Conservation (phyloP, 1,140 invertebrate species). For the Notospermus geniculatus region DNA sequence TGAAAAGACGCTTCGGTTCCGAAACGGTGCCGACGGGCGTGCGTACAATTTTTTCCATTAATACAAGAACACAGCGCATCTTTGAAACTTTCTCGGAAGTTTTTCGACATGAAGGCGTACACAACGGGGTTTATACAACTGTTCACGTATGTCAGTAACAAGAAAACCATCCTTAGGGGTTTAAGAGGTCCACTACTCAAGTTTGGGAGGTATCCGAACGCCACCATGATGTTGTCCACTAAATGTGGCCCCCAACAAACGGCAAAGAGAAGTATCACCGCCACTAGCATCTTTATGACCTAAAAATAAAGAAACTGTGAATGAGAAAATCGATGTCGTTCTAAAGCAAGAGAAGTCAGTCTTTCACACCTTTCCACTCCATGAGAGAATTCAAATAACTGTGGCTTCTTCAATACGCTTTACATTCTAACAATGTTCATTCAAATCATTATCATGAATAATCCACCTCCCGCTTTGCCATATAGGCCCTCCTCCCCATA, state of each 20-base stretch:
- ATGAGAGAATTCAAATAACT: too few relatives aligned
- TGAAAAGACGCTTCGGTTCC: conserved; percentile 1
- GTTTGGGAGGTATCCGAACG: conserved; percentile 61
- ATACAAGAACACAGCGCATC: conserved; percentile 52
- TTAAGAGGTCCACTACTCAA: conserved; percentile 62
- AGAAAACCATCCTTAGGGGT: conserved; percentile 65
- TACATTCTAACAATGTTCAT: too few relatives aligned
- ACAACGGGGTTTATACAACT: conserved; percentile 76
- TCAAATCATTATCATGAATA: too few relatives aligned
- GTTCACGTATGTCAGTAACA: conserved; percentile 61
- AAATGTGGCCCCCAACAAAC: conserved; percentile 60
- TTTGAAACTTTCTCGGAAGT: conserved; percentile 69
- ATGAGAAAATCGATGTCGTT: too few relatives aligned
- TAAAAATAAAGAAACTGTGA: conserved; percentile 29
- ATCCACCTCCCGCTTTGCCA: too few relatives aligned
- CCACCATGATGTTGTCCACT: conserved; percentile 46
- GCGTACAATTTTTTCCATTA: conserved; percentile 5
- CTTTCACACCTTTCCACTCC: too few relatives aligned
- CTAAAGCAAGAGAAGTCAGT: too few relatives aligned
- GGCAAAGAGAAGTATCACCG: conserved; percentile 58
- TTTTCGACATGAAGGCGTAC: conserved; percentile 79
- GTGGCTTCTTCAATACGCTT: too few relatives aligned
- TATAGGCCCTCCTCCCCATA: too few relatives aligned
- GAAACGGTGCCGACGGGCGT: background rate
- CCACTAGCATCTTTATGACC: conserved; percentile 60